phyloP scores from a whole-genome alignment of 1,140 invertebrate species.

The Mesaphorura yosii region DNA sequence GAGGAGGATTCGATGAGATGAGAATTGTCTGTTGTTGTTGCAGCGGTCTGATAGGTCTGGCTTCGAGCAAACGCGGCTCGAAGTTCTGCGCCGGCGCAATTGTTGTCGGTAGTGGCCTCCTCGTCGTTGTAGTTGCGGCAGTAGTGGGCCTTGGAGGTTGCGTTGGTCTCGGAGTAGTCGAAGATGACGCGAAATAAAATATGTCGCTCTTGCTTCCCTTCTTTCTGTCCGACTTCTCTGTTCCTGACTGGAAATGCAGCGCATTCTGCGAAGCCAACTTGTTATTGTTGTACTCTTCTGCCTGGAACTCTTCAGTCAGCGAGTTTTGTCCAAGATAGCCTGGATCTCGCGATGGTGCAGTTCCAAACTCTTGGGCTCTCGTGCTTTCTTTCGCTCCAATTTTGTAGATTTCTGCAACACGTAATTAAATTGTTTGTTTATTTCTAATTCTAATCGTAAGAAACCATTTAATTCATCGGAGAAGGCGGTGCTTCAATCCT shows the following conservation, averaged over 20 bases:
- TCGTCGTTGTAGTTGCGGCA: slow-evolving; percentile 8
- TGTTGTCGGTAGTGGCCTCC: not conserved
- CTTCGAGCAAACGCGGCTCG: slow-evolving; percentile 2
- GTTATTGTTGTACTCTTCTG: slow-evolving; percentile 30
- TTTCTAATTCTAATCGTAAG: too few relatives aligned
- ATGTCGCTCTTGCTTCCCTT: not conserved
- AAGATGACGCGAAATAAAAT: slow-evolving; percentile 3
- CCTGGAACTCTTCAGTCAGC: slow-evolving; percentile 30
- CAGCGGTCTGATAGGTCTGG: not conserved
- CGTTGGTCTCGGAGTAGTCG: not conserved
- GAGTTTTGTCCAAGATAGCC: slow-evolving; percentile 26
- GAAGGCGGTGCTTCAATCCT: too few relatives aligned
- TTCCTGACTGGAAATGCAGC: slow-evolving; percentile 8
- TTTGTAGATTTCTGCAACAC: slow-evolving; percentile 29
- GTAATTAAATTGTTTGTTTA: too few relatives aligned
- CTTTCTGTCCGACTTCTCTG: slow-evolving; percentile 19
- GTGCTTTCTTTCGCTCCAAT: slow-evolving; percentile 13
- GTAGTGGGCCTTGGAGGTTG: slow-evolving; percentile 4
- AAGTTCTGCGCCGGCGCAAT: not conserved
- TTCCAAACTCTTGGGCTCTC: slow-evolving; percentile 13
- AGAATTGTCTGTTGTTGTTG: not conserved
- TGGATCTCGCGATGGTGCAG: slow-evolving; percentile 10
- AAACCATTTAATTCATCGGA: too few relatives aligned
- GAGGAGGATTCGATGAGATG: not conserved
- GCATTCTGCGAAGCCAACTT: slow-evolving; percentile 21